Evolutionary conservation across 2,888 invertebrate genomes (phyloP).

Genomic region (Cremastobaeus sp.): DNA sequence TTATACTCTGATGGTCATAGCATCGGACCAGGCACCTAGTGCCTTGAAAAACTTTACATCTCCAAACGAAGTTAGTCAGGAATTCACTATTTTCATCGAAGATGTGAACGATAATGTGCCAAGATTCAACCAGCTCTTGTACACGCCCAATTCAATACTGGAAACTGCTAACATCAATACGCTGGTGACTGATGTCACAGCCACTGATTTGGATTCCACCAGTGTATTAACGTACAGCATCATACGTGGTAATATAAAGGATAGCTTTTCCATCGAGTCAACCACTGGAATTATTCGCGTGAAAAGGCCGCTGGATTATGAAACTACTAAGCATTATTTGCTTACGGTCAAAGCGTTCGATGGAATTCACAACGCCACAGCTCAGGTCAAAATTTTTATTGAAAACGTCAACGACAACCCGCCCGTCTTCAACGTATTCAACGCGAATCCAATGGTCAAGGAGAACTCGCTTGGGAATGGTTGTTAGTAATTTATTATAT

Average conservation of each 20-base stretch:
- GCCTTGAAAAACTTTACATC: slow-evolving; percentile 83
- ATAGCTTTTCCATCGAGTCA: slow-evolving; percentile 91
- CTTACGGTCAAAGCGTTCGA: slow-evolving; percentile 91
- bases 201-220: slow-evolving; percentile 91
- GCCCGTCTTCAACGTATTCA: slow-evolving; percentile 87
- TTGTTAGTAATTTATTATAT: slow-evolving; percentile 70
- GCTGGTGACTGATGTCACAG: slow-evolving; percentile 91
- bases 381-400: slow-evolving; percentile 90
- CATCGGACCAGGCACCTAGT: slow-evolving; percentile 93
- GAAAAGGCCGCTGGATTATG: slow-evolving; percentile 88
- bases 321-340: slow-evolving; percentile 89
- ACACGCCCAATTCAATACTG: slow-evolving; percentile 86
- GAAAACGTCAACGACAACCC: slow-evolving; percentile 96
- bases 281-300: slow-evolving; percentile 92
- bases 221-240: slow-evolving; percentile 93
- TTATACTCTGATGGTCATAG: slow-evolving; percentile 94
- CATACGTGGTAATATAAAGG: slow-evolving; percentile 87
- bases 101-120: slow-evolving; percentile 98
- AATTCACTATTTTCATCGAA: slow-evolving; percentile 93
- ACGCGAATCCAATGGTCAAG: slow-evolving; percentile 85
- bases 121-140: slow-evolving; percentile 87
- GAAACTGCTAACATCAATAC: slow-evolving; percentile 92
- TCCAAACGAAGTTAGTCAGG: slow-evolving; percentile 88
- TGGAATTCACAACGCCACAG: slow-evolving; percentile 89
- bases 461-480: slow-evolving; percentile 85